phyloP scores from a whole-genome alignment of 2,888 invertebrate genomes.

The Cosmia pyralina region DNA sequence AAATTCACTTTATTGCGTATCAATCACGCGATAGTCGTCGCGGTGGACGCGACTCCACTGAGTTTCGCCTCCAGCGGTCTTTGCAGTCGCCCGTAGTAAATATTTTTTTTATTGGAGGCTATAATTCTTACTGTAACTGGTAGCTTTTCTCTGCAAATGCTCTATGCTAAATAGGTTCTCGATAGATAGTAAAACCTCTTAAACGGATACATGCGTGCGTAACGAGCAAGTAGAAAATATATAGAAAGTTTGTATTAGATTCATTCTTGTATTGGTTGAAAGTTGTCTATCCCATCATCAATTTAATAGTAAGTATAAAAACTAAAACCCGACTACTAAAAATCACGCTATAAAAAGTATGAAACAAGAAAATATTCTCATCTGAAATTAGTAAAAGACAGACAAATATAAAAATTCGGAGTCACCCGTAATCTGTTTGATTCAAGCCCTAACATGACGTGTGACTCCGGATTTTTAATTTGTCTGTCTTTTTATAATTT shows the following conservation, averaged over 20 bases:
- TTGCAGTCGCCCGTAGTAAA: conserved; percentile 64
- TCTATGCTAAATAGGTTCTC: conserved; percentile 60
- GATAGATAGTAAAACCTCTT: conserved; percentile 41
- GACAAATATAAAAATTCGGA: too few relatives aligned
- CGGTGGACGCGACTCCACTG: conserved; percentile 63
- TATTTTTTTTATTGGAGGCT: conserved; percentile 66
- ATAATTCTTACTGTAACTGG: conserved; percentile 63
- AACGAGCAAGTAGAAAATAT: conserved; percentile 10
- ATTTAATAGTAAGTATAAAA: too few relatives aligned
- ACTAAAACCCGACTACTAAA: too few relatives aligned
- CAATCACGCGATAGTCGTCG: conserved; percentile 77
- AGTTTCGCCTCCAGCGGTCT: conserved; percentile 56
- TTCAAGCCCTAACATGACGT: too few relatives aligned
- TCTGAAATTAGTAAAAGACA: too few relatives aligned
- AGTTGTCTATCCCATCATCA: too few relatives aligned
- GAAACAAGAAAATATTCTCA: too few relatives aligned
- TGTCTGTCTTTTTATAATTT: too few relatives aligned
- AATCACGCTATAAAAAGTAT: too few relatives aligned
- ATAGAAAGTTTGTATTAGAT: conserved; percentile 17
- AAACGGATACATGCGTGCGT: conserved; percentile 14
- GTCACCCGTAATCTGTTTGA: too few relatives aligned
- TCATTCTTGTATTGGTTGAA: background rate
- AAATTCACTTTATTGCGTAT: conserved; percentile 87
- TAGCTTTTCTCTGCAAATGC: conserved; percentile 58
- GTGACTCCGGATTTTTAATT: too few relatives aligned